Base-by-base conservation (phyloP, 2,888 invertebrate species). In the Drosophila acutilabella region DNA sequence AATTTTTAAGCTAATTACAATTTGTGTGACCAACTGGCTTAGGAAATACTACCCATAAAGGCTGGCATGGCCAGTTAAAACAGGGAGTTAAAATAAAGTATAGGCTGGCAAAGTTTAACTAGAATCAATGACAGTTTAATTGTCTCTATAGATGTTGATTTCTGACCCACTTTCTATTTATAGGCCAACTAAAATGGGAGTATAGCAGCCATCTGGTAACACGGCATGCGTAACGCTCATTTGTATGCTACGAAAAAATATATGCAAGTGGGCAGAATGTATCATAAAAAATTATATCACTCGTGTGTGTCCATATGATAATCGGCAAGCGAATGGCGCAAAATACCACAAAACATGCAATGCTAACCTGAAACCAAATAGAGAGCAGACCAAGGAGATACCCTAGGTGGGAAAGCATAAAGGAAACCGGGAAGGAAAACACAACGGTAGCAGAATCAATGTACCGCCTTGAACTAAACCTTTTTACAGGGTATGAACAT, bases 311-410 rank as follows among this genome's bases (percentile, higher is more conserved):
- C 67, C 68, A 64, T 60, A 64, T 66, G 76, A 76, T 76, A 76
- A 78, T 73, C 74, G 62, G 59, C 45, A 7, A 23, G 47, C 53
- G 36, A 59, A 51, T 36, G 56, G 51, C 42, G 41, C 45, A 69
- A 74, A 76, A 58, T 52, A 30, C 60, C 74, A 41, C 68, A 60
- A 47, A 44, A 84, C 88, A 87, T 87, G 85, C 82, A 68, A 74
- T 57, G 41, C 16, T 8, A 20, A 41, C 2, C 11, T 13, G 10
- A 23, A 20, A 7, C 1, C 1, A n/a, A 11, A 23, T 1, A 36
- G 10, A 8, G 36, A 16, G 5, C 14, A 13, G 42, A 26, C 58
- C 13, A 1, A 18, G 13, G 10, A 36, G 11, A 57, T 70, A 69
- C 57, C 62, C 69, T 69, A 14, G 20, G 11, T 14, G n/a, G 11